Percentiles rank a stretch among this genome's conserved stretches.
phyloP scores from a whole-genome alignment of 2,888 invertebrate genomes.

The Ramazzottius varieornatus region DNA sequence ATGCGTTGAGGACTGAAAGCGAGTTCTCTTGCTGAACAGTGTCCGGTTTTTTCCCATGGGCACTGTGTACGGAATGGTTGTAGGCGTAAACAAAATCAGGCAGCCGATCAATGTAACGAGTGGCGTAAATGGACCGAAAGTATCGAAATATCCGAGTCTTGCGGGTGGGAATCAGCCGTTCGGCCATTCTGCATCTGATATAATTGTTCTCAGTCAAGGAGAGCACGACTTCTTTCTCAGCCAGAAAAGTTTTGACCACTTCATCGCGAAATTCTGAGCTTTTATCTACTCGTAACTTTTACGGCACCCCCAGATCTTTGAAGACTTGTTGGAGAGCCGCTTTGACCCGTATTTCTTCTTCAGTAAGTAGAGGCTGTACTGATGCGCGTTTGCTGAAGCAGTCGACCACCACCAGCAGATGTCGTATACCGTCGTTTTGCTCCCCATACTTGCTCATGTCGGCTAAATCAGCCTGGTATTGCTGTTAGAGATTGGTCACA shows the following conservation, averaged over 20 bases:
- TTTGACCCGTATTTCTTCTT: neutral
- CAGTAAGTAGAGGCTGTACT: neutral
- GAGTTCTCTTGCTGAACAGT: neutral
- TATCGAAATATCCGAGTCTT: neutral
- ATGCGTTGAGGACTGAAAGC: neutral
- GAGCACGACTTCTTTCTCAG: neutral
- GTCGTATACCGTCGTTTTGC: neutral
- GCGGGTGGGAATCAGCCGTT: neutral
- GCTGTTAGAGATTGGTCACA: neutral
- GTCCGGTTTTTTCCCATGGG: neutral
- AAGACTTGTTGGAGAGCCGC: neutral
- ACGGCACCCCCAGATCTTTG: neutral
- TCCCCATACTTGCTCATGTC: neutral
- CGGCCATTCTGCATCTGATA: neutral
- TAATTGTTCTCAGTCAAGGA: neutral
- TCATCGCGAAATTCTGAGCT: neutral
- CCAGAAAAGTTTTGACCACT: neutral
- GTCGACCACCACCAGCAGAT: neutral
- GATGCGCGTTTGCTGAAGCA: neutral
- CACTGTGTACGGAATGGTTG: neutral
- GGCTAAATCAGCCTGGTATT: neutral
- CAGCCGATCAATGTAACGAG: neutral
- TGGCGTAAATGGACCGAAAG: neutral
- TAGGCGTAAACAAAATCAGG: neutral
- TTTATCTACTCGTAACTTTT: neutral